Conservation (phyloP, 2,113 vertebrate genomes). For the Taxidea taxus region DNA sequence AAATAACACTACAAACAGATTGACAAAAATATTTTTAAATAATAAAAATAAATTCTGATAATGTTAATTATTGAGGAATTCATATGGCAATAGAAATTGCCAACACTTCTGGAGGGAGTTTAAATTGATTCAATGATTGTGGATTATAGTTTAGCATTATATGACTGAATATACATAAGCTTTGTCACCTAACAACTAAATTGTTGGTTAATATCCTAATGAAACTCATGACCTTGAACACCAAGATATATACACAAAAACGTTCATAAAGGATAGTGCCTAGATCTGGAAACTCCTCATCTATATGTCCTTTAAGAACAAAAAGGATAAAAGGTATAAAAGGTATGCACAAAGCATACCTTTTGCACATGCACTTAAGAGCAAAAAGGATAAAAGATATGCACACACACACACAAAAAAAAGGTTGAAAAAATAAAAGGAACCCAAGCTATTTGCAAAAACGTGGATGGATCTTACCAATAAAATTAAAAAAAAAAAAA, state of each 20-base stretch:
- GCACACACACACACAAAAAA: background rate
- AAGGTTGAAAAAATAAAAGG: background rate
- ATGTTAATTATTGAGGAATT: background rate
- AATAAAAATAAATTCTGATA: background rate
- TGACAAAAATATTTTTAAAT: background rate
- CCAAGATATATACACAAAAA: background rate
- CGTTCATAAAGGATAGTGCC: background rate
- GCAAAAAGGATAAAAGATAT: background rate
- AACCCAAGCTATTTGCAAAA: background rate
- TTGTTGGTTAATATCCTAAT: background rate
- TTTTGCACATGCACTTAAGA: too few relatives aligned
- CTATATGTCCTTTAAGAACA: background rate
- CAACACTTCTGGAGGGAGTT: background rate
- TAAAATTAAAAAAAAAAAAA: background rate
- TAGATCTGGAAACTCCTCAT: background rate
- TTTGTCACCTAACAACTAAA: background rate
- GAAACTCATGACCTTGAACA: background rate
- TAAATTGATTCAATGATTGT: background rate
- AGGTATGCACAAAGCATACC: accelerated
- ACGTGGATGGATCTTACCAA: background rate
- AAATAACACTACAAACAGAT: background rate
- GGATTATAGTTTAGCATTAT: background rate
- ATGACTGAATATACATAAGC: background rate
- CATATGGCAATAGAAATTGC: background rate
- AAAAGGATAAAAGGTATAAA: background rate